A percentile compares a stretch with the other conserved stretches of the same genome.
phyloP scores from a whole-genome alignment of 1,140 invertebrate genomes.

The Drosophila guanche region DNA sequence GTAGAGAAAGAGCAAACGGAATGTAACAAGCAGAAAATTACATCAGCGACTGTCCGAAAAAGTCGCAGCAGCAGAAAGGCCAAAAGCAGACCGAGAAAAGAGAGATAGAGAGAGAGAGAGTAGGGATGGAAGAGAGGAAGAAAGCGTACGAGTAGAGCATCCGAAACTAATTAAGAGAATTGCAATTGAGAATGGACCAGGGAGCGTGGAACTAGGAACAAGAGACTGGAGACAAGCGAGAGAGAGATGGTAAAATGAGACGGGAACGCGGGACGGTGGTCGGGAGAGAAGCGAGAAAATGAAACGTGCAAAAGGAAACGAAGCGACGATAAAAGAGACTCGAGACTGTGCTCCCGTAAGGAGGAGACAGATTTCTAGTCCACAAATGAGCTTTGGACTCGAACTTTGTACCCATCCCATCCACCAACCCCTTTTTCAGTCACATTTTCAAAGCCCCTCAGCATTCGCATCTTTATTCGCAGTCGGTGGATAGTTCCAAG shows the following conservation, averaged over 20 bases:
- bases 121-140: neutral
- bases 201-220: neutral
- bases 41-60: slow-evolving; percentile 43
- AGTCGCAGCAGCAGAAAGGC: slow-evolving; percentile 33
- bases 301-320: too few relatives aligned
- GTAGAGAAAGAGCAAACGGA: slow-evolving; percentile 34
- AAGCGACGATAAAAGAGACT: too few relatives aligned
- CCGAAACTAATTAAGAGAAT: slow-evolving; percentile 71
- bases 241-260: too few relatives aligned
- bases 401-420: too few relatives aligned
- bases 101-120: neutral
- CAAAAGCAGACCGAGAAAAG: slow-evolving; percentile 17
- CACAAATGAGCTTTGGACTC: slow-evolving; percentile 31
- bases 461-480: too few relatives aligned
- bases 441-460: too few relatives aligned
- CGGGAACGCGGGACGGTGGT: too few relatives aligned
- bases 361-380: slow-evolving; percentile 1
- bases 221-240: neutral
- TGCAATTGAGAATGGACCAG: slow-evolving; percentile 60
- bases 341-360: too few relatives aligned
- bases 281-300: too few relatives aligned
- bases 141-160: slow-evolving; percentile 40
- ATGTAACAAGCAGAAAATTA: slow-evolving; percentile 68
- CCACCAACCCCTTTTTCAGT: too few relatives aligned
- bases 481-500: too few relatives aligned